Base-by-base conservation (phyloP, 2,888 invertebrate genomes). In the Torymus tubicola region DNA sequence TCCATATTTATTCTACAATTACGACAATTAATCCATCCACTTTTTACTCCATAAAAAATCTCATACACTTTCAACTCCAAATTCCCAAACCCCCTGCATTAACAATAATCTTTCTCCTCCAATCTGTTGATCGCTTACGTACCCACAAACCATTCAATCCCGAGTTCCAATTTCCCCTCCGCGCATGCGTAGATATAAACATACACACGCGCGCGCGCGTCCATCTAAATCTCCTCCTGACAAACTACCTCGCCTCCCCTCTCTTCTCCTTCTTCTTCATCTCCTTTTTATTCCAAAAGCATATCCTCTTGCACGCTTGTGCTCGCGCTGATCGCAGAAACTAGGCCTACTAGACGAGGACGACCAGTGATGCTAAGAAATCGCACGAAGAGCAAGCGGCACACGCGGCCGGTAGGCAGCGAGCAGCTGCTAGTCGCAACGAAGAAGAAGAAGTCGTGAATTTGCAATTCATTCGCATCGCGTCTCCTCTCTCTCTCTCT, bases 381-480 rank as follows among this genome's bases (percentile, higher is more conserved):
- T 71, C n/a, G 71, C 58, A 60, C n/a, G 55, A 70, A 80, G 79
- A 74, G 78, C 88, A 87, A 87, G 87, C 88, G 87, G 88, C 86
- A 76, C 81, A 78, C 69, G 8, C 42, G 8, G 21, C 21, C 67
- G 82, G 21, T 8, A 31, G 63, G 63, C 77, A 83, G 85, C n/a
- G 31, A 31, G 78, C 87, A 87, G 88, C 88, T 88, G 88, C 86
- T 68, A 55, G 72, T 79, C 81, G 80, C 69, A 5, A 5, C 31
- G 31, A 5, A 5, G 69, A 83, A 5, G 69, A 83, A 79, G 63
- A 78, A 83, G 85, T 83, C 86, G 81, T 71, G 82, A 87, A 87
- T 87, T 88, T 87, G 87, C 87, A 86, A 88, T 85, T 88, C 84
- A 83, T 78, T 80, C 81, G 83, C 74, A 78, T 78, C 80, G 76